phyloP scores from a whole-genome alignment of 2,888 invertebrate genomes.

The Glaucopsyche alexis region DNA sequence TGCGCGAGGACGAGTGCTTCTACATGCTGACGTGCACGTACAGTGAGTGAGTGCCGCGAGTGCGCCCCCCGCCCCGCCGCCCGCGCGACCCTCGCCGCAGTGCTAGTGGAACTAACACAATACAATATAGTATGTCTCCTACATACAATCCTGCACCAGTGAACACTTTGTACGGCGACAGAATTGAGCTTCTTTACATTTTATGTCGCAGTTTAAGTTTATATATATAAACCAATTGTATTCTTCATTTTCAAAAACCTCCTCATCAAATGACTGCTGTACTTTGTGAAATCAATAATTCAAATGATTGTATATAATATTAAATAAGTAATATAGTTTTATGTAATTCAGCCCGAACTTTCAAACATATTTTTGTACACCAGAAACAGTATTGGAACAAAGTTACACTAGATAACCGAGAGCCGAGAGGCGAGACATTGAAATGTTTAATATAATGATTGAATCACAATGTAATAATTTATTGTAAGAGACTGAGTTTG shows the following conservation, averaged over 20 bases:
- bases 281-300: background rate
- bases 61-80: background rate
- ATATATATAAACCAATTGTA: background rate
- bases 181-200: background rate
- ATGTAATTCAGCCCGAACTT: background rate
- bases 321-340: conserved; percentile 1
- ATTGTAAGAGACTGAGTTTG: no score
- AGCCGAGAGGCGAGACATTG: background rate
- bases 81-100: background rate
- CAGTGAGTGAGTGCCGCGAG: conserved; percentile 53
- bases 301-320: conserved; percentile 8
- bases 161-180: background rate
- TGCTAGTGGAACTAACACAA: background rate
- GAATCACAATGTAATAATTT: no score
- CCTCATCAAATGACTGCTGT: background rate
- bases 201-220: background rate
- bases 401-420: background rate
- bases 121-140: no score
- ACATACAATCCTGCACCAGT: background rate
- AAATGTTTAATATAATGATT: no score
- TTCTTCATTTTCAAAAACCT: background rate
- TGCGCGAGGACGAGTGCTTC: conserved; percentile 49
- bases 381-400: background rate
- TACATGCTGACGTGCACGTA: conserved; percentile 65
- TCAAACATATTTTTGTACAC: conserved; percentile 12